These are phyloP conservation scores for Urophycis tenuis DNA, from an alignment of 2,797 vertebrate genomes.

Conservation along the genomic window DNA sequence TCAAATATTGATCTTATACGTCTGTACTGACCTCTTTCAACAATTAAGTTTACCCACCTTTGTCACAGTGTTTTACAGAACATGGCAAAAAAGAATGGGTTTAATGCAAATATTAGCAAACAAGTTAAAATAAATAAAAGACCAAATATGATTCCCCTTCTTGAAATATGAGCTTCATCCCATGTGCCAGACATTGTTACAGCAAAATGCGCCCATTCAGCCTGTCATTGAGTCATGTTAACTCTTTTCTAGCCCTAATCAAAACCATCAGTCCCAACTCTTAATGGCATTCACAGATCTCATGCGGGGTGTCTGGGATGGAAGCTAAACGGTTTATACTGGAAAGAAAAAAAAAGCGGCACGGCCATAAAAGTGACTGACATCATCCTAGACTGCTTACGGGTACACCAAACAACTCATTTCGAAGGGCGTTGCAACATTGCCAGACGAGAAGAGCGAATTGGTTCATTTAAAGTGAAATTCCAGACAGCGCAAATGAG, in stretches of 20 bases:
- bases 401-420: slow-evolving; percentile 23
- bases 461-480: slow-evolving; percentile 31
- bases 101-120: no score
- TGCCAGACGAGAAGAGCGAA: slow-evolving; percentile 30
- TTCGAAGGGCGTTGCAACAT: slow-evolving; percentile 31
- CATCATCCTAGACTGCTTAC: slow-evolving; percentile 26
- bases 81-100: no score
- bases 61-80: background rate
- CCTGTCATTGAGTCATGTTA: background rate
- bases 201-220: background rate
- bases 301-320: slow-evolving; percentile 46
- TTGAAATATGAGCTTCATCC: background rate
- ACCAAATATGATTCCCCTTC: background rate
- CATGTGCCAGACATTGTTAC: slow-evolving; percentile 4
- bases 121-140: no score
- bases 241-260: slow-evolving; percentile 22
- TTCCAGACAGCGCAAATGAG: background rate
- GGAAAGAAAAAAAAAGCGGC: slow-evolving; percentile 35
- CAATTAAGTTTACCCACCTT: background rate
- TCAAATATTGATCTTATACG: background rate
- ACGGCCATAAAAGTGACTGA: slow-evolving; percentile 41
- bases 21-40: background rate
- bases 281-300: slow-evolving; percentile 46
- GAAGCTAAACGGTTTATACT: slow-evolving; percentile 34
- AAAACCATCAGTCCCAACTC: slow-evolving; percentile 34